A percentile compares a stretch with the other conserved stretches of the same genome.
phyloP scores from a whole-genome alignment of 2,888 invertebrate genomes.

The Auanema sp. region DNA sequence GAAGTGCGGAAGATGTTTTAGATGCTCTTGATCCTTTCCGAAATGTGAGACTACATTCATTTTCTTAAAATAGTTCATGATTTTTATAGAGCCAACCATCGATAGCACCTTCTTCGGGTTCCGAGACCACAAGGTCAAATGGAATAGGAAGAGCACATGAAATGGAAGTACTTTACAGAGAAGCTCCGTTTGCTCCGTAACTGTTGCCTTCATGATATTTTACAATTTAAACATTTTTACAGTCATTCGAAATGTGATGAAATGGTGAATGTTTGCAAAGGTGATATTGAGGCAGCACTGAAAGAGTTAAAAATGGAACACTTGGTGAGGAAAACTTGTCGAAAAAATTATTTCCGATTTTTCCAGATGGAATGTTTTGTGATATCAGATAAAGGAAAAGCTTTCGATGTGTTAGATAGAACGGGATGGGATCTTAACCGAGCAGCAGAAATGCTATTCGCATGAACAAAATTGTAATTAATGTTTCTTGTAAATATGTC shows the following conservation, averaged over 20 bases:
- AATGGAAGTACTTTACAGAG: slow-evolving; percentile 46
- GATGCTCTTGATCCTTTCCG: slow-evolving; percentile 15
- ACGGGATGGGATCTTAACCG: slow-evolving; percentile 29
- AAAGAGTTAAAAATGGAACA: slow-evolving; percentile 39
- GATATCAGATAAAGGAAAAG: slow-evolving; percentile 14
- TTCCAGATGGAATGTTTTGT: slow-evolving; percentile 21
- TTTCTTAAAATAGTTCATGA: too few relatives aligned
- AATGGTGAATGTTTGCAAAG: slow-evolving; percentile 36
- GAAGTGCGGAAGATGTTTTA: slow-evolving; percentile 12
- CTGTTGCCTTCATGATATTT: slow-evolving; percentile 4
- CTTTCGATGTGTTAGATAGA: slow-evolving; percentile 16
- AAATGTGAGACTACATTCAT: too few relatives aligned
- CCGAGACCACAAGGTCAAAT: too few relatives aligned
- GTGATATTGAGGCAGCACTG: slow-evolving; percentile 37
- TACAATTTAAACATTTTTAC: slow-evolving; percentile 13
- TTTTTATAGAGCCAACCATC: too few relatives aligned
- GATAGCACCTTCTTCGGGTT: too few relatives aligned
- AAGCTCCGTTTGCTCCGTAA: slow-evolving; percentile 41
- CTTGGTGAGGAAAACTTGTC: slow-evolving; percentile 16
- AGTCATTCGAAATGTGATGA: slow-evolving; percentile 40
- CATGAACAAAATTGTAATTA: not conserved
- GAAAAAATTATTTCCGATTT: not conserved
- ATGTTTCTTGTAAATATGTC: too few relatives aligned
- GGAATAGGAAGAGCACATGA: slow-evolving; percentile 19
- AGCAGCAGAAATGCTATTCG: slow-evolving; percentile 23